Evolutionary conservation across 2,797 vertebrate genomes (phyloP).

Genomic region (Labroides dimidiatus): DNA sequence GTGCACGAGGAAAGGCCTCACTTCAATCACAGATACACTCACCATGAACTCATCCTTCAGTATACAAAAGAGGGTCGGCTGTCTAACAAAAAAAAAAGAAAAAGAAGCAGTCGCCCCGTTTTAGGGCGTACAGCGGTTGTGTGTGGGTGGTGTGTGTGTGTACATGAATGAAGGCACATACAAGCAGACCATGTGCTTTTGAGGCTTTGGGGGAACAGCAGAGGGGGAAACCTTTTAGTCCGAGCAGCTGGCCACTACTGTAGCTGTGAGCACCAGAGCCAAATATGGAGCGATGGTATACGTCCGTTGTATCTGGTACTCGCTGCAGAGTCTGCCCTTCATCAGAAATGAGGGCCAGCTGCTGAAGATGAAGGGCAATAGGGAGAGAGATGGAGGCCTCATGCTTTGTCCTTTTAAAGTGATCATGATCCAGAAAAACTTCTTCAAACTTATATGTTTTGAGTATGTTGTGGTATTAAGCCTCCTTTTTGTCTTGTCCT

Average conservation of each 20-base stretch:
- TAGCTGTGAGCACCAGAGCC: slow-evolving; percentile 66
- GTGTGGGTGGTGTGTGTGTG: slow-evolving; percentile 70
- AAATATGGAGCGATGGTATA: slow-evolving; percentile 78
- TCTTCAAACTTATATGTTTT: neutral
- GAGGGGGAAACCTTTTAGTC: slow-evolving; percentile 64
- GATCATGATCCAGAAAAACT: slow-evolving; percentile 19
- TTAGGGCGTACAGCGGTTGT: slow-evolving; percentile 47
- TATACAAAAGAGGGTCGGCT: slow-evolving; percentile 44
- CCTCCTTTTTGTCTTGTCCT: too few species aligned
- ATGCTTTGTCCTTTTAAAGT: slow-evolving; percentile 47
- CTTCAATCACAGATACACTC: slow-evolving; percentile 63
- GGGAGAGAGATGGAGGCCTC: slow-evolving; percentile 58
- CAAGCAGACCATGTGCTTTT: slow-evolving; percentile 51
- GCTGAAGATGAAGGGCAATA: slow-evolving; percentile 52
- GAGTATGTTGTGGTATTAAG: neutral
- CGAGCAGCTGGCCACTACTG: slow-evolving; percentile 71
- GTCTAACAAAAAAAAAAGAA: slow-evolving; percentile 59
- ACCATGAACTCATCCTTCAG: slow-evolving; percentile 58
- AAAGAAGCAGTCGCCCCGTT: slow-evolving; percentile 56
- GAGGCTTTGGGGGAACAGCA: slow-evolving; percentile 58
- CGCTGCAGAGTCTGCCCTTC: slow-evolving; percentile 59
- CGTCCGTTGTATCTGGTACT: slow-evolving; percentile 69
- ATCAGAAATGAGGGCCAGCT: slow-evolving; percentile 66
- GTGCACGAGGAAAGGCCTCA: slow-evolving; percentile 35
- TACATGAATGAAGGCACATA: slow-evolving; percentile 43